Base-by-base conservation (phyloP, 2,888 invertebrate genomes). In the Epirrhoe alternata region DNA sequence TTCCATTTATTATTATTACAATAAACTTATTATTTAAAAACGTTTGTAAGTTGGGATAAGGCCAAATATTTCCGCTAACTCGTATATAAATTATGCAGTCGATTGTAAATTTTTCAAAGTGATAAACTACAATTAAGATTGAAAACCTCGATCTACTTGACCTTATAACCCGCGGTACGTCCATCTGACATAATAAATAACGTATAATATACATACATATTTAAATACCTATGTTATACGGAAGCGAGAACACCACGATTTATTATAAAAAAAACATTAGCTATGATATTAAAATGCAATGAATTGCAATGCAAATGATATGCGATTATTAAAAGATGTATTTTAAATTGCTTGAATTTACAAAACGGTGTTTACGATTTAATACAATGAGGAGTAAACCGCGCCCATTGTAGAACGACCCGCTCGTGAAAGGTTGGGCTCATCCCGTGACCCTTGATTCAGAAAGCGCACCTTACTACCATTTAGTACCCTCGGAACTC, bases 351-450 rank as follows among this genome's bases (percentile, higher is more conserved):
- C 47, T 45, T 61, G 14, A 50, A 56, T 30, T 54, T 59, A 55
- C 17, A 58, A 60, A 35, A 31, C 17, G 0, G 10, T 17, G 12
- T 42, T 42, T 42, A 42, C 12, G 12, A 3, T 5, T 12, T 4
- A 12, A 42, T 80, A 79, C 81, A 83, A 79, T 75, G 78, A 77
- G 78, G 74, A 72, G 66, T 55, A 63, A 70, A 76, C 79, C 80
- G 84, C 84, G 83, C 83, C 87, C 88, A 90, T 80, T 89, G 84
- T 85, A 73, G 87, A 84, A 82, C 80, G 68, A 76, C 78, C 88
- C 86, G 83, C 85, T 87, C 92, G 92, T 92, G 91, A 92, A 92
- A 92, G 92, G 92, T 92, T 90, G 89, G 83, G 82, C 88, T 86
- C 92, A 92, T 93, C 92, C 91, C 92, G 92, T 88, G 92, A 93